Evolutionary conservation across 2,797 vertebrate species (phyloP), one percentile per base, ranked within the genome.

Genomic region (Choloepus didactylus): DNA sequence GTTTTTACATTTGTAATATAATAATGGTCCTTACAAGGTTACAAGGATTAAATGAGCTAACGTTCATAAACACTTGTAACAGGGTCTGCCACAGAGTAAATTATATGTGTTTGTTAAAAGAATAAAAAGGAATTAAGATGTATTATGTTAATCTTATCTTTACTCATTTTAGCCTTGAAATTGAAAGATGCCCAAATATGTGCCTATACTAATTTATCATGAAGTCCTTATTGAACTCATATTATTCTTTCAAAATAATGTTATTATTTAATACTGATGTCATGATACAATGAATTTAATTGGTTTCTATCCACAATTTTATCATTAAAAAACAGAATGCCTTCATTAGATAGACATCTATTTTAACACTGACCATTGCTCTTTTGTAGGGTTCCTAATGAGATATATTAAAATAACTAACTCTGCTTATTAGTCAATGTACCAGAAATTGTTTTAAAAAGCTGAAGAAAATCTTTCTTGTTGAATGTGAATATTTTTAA

Each of bases 401-500:
- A 83, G 23, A 75, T 19, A 18, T 56, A 66, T 59, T 87, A 84
- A 59, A 93, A 87, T 62, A 95, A 86, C 46, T 31, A 89, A 83
- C 86, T 73, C 60, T 96, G 54, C n/a, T 88, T 95, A 93, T 85
- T 95, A 93, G 77, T 94, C 46, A 95, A 35, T 60, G 60, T 86
- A 88, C 44, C 80, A 95, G 56, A 95, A 79, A 76, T 56, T 56
- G 54, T 18, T 19, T 56, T 56, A 56, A 56, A 56, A 56, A 56
- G 54, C 54, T 56, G 19, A 56, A 56, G 54, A 56, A 56, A 56
- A 56, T 56, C 54, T 56, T 56, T 18, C 54, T 18, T 73, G 35
- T 41, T 94, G 44, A 54, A 23, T 85, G 59, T 95, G 51, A 94
- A 70, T 91, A 83, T 69, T 96, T 96, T 86, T 84, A 89, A 96